Percentiles rank a stretch among this genome's conserved stretches.
These are phyloP conservation scores for Ceratina calcarata DNA, from an alignment of 1,140 invertebrate species.

Conservation along the genomic window DNA sequence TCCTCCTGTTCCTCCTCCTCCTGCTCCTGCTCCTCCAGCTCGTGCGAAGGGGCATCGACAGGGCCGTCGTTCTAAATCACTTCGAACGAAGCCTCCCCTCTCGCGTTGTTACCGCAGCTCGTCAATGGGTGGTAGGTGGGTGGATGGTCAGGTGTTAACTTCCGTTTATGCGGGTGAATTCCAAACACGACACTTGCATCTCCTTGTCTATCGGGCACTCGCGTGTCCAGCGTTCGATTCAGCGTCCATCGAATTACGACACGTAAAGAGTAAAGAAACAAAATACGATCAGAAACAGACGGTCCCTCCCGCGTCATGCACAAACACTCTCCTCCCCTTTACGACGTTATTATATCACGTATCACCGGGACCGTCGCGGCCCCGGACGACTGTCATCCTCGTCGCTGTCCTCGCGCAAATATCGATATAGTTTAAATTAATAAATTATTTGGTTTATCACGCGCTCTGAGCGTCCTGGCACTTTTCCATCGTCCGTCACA, in stretches of 20 bases:
- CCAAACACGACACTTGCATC: conserved; percentile 45
- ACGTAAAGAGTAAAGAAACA: too few relatives aligned
- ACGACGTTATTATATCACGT: too few relatives aligned
- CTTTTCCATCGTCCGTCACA: conserved; percentile 58
- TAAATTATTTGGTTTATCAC: conserved; percentile 85
- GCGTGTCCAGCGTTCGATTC: background rate
- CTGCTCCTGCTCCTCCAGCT: background rate
- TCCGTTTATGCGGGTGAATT: conserved; percentile 54
- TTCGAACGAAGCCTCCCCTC: conserved; percentile 40
- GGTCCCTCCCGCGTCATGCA: too few relatives aligned
- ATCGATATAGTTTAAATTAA: conserved; percentile 78
- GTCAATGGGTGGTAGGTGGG: conserved; percentile 42
- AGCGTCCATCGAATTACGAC: background rate
- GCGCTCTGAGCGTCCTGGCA: conserved; percentile 81
- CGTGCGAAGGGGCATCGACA: conserved; percentile 32
- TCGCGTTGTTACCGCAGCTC: background rate
- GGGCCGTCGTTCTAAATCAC: conserved; percentile 55
- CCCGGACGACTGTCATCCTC: background rate
- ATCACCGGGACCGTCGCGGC: too few relatives aligned
- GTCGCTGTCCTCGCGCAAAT: conserved; percentile 46
- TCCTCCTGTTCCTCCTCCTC: conserved; percentile 7
- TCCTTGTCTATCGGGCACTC: background rate
- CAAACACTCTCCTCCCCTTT: too few relatives aligned
- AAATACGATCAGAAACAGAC: too few relatives aligned
- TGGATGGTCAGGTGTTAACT: conserved; percentile 47